These are phyloP conservation scores for Willisornis vidua DNA, from an alignment of 2,113 vertebrate species.

Conservation along the genomic window DNA sequence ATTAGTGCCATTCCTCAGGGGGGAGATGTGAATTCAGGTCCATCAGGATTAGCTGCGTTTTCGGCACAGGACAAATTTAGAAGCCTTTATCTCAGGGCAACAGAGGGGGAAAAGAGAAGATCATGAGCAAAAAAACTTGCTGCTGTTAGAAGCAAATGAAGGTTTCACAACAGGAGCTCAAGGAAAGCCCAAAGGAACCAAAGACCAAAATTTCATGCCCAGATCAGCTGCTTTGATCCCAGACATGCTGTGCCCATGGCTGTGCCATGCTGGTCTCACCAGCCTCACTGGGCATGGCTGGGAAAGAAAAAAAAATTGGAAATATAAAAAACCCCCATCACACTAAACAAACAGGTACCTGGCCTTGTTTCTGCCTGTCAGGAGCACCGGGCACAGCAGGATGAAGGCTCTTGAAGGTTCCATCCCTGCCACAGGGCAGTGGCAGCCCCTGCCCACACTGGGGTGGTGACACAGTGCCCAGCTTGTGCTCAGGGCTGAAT, in stretches of 20 bases:
- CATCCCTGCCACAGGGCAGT: not conserved
- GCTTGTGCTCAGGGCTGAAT: accelerated
- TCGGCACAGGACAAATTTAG: slow-evolving; percentile 68
- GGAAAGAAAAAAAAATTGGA: not conserved
- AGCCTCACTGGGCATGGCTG: not conserved
- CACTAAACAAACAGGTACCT: accelerated
- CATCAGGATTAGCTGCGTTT: slow-evolving; percentile 65
- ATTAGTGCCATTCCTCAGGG: slow-evolving; percentile 56
- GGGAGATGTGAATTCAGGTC: slow-evolving; percentile 60
- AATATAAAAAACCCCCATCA: accelerated
- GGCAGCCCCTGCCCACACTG: accelerated
- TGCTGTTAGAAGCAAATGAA: slow-evolving; percentile 42
- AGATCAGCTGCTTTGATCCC: not conserved
- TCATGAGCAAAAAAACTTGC: not conserved
- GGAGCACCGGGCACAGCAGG: accelerated
- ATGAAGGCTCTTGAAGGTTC: accelerated
- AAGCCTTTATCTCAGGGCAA: slow-evolving; percentile 63
- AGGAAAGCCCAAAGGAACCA: not conserved
- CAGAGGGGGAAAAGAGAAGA: slow-evolving; percentile 54
- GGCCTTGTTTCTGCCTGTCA: not conserved
- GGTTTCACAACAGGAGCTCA: slow-evolving; percentile 25
- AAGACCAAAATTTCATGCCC: not conserved
- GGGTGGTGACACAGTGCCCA: not conserved
- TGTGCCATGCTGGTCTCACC: not conserved
- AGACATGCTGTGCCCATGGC: accelerated